Evolutionary conservation across 2,888 invertebrate genomes (phyloP).

Genomic region (Saturnia pavonia): DNA sequence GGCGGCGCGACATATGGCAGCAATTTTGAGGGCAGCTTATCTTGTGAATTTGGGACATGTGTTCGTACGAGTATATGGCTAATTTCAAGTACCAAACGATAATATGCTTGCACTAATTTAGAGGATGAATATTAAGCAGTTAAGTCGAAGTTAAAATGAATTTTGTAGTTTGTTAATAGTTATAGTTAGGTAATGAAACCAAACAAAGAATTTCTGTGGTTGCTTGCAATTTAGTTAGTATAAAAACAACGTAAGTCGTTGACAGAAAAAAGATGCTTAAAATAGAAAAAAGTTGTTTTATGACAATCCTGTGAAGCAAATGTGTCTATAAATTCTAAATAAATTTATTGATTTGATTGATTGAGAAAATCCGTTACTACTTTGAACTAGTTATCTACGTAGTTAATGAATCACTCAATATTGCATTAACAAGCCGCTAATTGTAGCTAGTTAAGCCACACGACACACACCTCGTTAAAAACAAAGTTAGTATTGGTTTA

Average conservation of each 20-base stretch:
- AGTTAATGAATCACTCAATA: background rate
- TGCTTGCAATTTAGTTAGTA: too few species aligned
- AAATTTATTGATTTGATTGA: too few species aligned
- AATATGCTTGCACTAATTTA: background rate
- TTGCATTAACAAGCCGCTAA: background rate
- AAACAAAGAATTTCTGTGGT: too few species aligned
- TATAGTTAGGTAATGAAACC: too few species aligned
- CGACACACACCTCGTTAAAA: background rate
- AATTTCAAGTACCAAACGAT: conserved; percentile 26
- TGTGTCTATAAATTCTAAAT: background rate
- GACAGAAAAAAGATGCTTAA: too few species aligned
- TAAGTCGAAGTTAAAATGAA: too few species aligned
- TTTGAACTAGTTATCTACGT: background rate
- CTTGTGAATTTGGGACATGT: conserved; percentile 50
- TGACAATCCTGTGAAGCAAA: too few species aligned
- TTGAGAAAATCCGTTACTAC: too few species aligned
- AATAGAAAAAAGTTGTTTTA: too few species aligned
- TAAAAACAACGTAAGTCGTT: too few species aligned
- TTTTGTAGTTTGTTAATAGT: too few species aligned
- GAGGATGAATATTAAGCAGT: background rate
- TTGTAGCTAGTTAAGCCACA: background rate
- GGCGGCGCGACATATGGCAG: conserved; percentile 47
- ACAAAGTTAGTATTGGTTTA: background rate
- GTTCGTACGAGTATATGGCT: conserved; percentile 32
- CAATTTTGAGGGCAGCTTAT: conserved; percentile 53